A percentile compares a stretch with the other conserved stretches of the same genome.
These are phyloP conservation scores for Cichlasoma orientale DNA, from an alignment of 2,797 vertebrate species.

Conservation along the genomic window DNA sequence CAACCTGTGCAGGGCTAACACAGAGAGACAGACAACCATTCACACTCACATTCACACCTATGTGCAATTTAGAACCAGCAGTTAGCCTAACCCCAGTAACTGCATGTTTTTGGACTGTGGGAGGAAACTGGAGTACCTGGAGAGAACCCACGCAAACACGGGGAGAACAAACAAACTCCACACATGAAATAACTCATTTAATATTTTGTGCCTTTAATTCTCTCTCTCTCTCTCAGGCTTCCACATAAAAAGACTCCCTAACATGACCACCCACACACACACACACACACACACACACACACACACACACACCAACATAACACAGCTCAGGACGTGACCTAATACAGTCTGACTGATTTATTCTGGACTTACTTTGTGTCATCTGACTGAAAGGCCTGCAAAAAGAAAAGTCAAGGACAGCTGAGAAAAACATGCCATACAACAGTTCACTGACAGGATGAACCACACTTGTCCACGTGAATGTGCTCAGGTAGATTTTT, in stretches of 20 bases:
- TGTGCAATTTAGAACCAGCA: no score
- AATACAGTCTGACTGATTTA: neutral
- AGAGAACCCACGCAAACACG: no score
- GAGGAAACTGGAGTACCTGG: no score
- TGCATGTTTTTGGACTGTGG: no score
- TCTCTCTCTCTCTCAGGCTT: neutral
- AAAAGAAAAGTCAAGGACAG: slow-evolving; percentile 37
- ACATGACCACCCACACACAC: neutral
- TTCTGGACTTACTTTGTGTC: slow-evolving; percentile 77
- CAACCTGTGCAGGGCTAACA: no score
- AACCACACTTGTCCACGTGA: neutral
- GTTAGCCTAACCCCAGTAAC: no score
- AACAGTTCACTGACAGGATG: neutral
- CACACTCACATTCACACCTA: no score
- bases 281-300: slow-evolving; percentile 10
- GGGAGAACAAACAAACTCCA: no score
- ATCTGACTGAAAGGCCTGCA: slow-evolving; percentile 79
- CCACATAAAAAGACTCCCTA: neutral
- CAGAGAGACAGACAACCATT: no score
- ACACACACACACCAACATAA: slow-evolving; percentile 4
- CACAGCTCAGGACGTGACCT: neutral
- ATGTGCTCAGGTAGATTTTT: neutral
- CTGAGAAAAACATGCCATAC: slow-evolving; percentile 11
- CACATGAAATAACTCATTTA: neutral
- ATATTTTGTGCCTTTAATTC: neutral